A percentile compares a stretch with the other conserved stretches of the same genome.
These are phyloP conservation scores for Nasonovia ribisnigri DNA, from an alignment of 2,888 invertebrate species.

Conservation along the genomic window DNA sequence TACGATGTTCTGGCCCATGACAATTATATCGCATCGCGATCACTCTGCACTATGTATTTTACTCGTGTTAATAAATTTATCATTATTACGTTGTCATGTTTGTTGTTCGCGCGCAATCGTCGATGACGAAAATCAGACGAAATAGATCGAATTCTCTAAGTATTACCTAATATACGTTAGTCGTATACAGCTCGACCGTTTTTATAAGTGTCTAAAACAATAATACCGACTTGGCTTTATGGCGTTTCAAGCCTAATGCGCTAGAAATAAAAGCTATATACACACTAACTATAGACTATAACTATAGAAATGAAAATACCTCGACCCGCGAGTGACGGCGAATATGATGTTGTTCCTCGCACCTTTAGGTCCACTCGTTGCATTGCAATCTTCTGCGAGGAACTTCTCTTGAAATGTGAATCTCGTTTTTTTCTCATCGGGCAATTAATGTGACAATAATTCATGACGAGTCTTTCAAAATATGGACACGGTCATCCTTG, in stretches of 20 bases:
- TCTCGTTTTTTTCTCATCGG: neutral
- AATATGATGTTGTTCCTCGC: neutral
- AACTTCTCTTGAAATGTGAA: neutral
- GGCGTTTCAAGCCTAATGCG: neutral
- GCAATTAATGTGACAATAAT: neutral
- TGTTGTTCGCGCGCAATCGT: neutral
- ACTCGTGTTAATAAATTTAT: neutral
- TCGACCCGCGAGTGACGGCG: neutral
- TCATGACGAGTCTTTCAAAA: neutral
- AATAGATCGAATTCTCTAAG: neutral
- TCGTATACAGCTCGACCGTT: neutral
- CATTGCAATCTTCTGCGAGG: neutral
- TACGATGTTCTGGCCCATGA: constrained; percentile 33
- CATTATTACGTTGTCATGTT: neutral
- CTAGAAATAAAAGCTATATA: neutral
- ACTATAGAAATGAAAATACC: neutral
- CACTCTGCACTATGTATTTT: neutral
- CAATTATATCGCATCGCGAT: neutral
- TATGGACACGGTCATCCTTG: neutral
- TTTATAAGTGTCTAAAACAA: neutral
- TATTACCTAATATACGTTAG: neutral
- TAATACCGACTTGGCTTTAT: neutral
- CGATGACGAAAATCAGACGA: neutral
- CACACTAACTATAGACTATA: neutral
- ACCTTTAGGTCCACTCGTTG: neutral